A percentile compares a stretch with the other conserved stretches of the same genome.
phyloP scores from a whole-genome alignment of 23 tunicate genomes.

The Halocynthia aurantium region DNA sequence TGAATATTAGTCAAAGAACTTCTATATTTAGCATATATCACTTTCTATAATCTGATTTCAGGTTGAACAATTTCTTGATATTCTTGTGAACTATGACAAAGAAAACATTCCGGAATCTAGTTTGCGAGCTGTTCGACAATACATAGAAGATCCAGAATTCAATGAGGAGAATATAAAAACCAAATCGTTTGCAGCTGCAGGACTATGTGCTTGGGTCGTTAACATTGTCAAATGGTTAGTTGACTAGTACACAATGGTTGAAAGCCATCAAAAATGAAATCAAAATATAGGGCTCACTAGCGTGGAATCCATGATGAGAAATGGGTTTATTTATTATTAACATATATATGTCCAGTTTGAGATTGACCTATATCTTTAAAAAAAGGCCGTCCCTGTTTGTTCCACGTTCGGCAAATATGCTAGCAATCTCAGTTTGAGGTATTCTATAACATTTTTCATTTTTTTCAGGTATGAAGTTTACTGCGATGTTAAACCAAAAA shows the following conservation, averaged over 20 bases:
- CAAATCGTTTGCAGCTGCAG: conserved; percentile 87
- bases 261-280: background rate
- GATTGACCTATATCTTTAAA: too few relatives aligned
- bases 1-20: background rate
- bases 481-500: conserved; percentile 88
- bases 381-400: too few relatives aligned
- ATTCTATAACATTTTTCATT: background rate
- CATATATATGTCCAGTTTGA: too few relatives aligned
- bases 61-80: conserved; percentile 87
- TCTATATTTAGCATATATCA: background rate
- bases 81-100: conserved; percentile 74
- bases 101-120: conserved; percentile 82
- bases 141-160: conserved; percentile 71
- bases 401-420: background rate
- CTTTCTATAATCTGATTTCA: background rate
- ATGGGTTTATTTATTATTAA: too few relatives aligned
- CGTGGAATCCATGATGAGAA: too few relatives aligned
- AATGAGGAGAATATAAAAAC: conserved; percentile 55
- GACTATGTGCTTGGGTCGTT: conserved; percentile 86
- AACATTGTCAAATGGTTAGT: conserved; percentile 82
- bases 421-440: background rate
- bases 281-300: too few relatives aligned
- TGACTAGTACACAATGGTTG: background rate
- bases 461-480: conserved; percentile 81
- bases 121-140: conserved; percentile 58